A percentile compares a stretch with the other conserved stretches of the same genome.
phyloP scores from a whole-genome alignment of 2,113 vertebrate genomes.

The Aspiorhynchus laticeps region DNA sequence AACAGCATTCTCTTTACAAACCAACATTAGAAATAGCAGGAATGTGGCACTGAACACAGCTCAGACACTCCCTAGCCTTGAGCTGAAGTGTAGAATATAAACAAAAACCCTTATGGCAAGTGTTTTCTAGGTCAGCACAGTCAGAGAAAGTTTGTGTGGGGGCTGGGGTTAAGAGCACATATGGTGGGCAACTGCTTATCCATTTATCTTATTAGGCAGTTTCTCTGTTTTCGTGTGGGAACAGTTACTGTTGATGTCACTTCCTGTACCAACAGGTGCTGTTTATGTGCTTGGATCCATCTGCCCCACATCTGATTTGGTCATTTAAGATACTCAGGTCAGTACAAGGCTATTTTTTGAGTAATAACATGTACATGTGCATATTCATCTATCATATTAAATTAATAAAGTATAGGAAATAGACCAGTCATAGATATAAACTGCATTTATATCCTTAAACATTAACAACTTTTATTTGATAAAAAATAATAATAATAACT shows the following conservation, averaged over 20 bases:
- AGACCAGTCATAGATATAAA: not conserved
- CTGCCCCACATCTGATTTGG: not conserved
- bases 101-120: not conserved
- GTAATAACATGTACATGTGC: not conserved
- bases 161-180: not conserved
- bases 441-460: not conserved
- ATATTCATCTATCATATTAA: not conserved
- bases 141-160: not conserved
- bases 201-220: not conserved
- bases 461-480: not conserved
- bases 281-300: not conserved
- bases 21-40: not conserved
- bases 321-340: not conserved
- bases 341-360: not conserved
- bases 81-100: not conserved
- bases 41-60: not conserved
- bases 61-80: slow-evolving; percentile 3
- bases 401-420: not conserved
- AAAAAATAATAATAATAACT: not conserved
- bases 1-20: not conserved
- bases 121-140: not conserved
- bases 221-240: not conserved
- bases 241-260: slow-evolving; percentile 9
- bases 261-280: slow-evolving; percentile 4
- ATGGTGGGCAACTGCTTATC: slow-evolving; percentile 3